Base-by-base conservation (phyloP, 30 jellyfish, hydroid and myxozoan genomes). In the Hydra vulgaris region DNA sequence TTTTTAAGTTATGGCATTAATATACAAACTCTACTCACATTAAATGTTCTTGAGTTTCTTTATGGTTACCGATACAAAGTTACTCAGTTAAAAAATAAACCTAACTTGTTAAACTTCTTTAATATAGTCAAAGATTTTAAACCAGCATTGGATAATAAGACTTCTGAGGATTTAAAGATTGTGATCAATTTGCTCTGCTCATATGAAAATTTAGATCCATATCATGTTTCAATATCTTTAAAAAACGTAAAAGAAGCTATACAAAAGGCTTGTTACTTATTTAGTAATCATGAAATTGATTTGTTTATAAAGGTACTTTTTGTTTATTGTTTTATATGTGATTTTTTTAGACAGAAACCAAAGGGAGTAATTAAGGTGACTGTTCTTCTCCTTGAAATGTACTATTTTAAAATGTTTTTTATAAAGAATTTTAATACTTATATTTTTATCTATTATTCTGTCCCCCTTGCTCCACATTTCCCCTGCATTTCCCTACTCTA, bases 1-100 rank as follows among this genome's bases (percentile, higher is more conserved):
- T 83, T 92, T 67, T 78, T 84, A 15, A 89, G 84, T 21, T 88
- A 92, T 23, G 96, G 96, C 20, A 94, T 92, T 21, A 87, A 80
- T 75, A 54, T 92, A 78, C 80, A 74, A 23, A 71, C 53, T 26
- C 74, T 87, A 55, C 95, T 92, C 25, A 80, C 89, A 0, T 55
- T 23, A 5, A 83, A 82, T 21, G 67, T 87, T 18, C 79, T 92
- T 27, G 95, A 87, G 73, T 76, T 79, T 21, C 88, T 92, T 0
- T 92, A 92, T 74, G 87, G 83, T 0, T 80, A 61, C 26, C 83
- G 87, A 25, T 78, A 74, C 5, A 53, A 25, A 40, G 61, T 40
- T 40, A 12, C 61, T 3, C 61, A 40, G 5, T 40, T 40, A 40
- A 40, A 40, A 40, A 40, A 40, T 40, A 40, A 40, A 12, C 61